Evolutionary conservation across 2,797 vertebrate species (phyloP), one percentile per base, ranked within the genome.

Genomic region (Chiloscyllium punctatum): DNA sequence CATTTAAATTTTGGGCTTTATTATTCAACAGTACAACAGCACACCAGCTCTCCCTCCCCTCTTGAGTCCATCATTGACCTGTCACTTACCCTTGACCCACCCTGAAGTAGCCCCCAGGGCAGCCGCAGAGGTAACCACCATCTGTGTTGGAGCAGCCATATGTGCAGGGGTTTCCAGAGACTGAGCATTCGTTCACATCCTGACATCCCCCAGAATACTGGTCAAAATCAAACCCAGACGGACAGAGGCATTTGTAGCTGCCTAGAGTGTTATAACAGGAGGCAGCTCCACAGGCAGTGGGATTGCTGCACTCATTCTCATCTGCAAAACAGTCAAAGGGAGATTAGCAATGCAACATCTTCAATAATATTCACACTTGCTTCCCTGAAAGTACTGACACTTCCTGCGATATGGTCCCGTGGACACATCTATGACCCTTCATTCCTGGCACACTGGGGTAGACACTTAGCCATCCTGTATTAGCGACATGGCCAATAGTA

Each of bases 11-110:
- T 82, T 37, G n/a, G n/a, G 18, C 15, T n/a, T 18, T 82, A 82
- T 82, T 82, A 82, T 37, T 33, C n/a, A 82, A 82, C 77, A 82
- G 27, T 7, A 72, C 71, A 23, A 27, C 21, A 27, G 71, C 25
- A 62, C 9, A 62, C 11, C 7, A 62, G 57, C 11, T 62, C n/a
- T 23, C 23, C 66, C 9, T 3, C 62, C 15, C 62, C 4, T 11
- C 66, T n/a, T 18, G n/a, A 37, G 37, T 21, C 18, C 8, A 2
- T 37, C 18, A 4, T 42, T 37, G n/a, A 57, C 27, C 27, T 16
- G 27, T 51, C 62, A 42, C 98, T 98, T 96, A 99, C 98, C 98
- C 99, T 96, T 99, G 99, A 33, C 99, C 98, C 0, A 98, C 98
- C 96, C 98, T 96, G 97, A 98, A 99, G 97, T 98, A 99, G 4